These are phyloP conservation scores for Perca flavescens DNA, from an alignment of 2,113 vertebrate species.

Conservation along the genomic window DNA sequence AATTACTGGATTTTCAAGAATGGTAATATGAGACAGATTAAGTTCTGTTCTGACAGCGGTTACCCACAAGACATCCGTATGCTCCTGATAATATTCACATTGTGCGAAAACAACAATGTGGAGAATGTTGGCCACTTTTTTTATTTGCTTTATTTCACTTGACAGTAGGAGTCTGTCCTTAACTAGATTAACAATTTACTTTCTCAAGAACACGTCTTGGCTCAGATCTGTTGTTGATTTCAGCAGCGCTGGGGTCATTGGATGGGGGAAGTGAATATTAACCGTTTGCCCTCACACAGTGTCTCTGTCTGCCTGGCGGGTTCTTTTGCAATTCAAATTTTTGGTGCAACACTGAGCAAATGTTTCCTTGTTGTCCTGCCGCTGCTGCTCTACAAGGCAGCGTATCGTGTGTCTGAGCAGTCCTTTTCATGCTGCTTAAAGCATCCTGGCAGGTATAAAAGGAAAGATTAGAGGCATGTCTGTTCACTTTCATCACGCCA, in stretches of 20 bases:
- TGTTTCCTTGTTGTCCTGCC: slow-evolving; percentile 58
- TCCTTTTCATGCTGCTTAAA: slow-evolving; percentile 56
- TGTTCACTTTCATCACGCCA: slow-evolving; percentile 45
- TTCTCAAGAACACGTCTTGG: background rate
- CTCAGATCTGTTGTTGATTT: slow-evolving; percentile 27
- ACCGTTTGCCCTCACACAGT: slow-evolving; percentile 38
- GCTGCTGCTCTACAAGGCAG: slow-evolving; percentile 36
- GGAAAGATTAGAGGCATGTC: slow-evolving; percentile 50
- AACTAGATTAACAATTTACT: slow-evolving; percentile 1
- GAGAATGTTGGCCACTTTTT: slow-evolving; percentile 25
- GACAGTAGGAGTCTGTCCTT: slow-evolving; percentile 28
- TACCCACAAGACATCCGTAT: background rate
- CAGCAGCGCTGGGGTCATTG: slow-evolving; percentile 36
- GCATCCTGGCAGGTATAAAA: slow-evolving; percentile 48
- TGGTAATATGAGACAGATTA: background rate
- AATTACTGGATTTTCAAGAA: slow-evolving; percentile 17
- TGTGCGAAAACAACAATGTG: slow-evolving; percentile 31
- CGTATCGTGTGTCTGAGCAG: slow-evolving; percentile 47
- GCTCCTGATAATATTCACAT: slow-evolving; percentile 15
- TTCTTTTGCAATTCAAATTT: slow-evolving; percentile 82
- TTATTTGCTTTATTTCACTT: slow-evolving; percentile 33
- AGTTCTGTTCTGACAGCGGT: background rate
- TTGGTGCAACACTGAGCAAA: slow-evolving; percentile 64
- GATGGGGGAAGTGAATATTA: slow-evolving; percentile 32
- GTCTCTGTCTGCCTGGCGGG: slow-evolving; percentile 21